Evolutionary conservation across 2,797 vertebrate species (phyloP), one percentile per base, ranked within the genome.

Genomic region (Aeoliscus strigatus): DNA sequence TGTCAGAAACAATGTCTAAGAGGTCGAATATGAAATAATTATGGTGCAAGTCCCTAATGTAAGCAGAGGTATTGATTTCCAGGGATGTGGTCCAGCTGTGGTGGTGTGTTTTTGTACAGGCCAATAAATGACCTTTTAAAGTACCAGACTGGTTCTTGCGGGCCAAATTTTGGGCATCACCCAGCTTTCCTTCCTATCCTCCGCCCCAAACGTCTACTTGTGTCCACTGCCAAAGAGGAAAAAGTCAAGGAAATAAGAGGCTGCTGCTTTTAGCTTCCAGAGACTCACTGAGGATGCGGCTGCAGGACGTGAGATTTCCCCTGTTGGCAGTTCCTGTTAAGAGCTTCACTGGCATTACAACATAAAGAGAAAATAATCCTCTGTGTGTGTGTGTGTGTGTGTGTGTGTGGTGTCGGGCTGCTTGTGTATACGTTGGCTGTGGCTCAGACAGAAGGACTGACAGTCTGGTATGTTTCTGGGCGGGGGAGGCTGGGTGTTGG

Each of bases 11-110:
- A 40, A 50, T 29, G 60, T 68, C 54, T 45, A 44, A 76, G 70
- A 56, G 66, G 62, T 70, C 62, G 79, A 86, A 83, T 86, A 80
- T 79, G 79, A 82, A 86, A 81, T 69, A 37, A 67, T 62, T 70
- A 66, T 57, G 64, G 74, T 53, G 33, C 43, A 62, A 73, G 73
- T 64, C 70, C 54, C 74, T 72, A 62, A 62, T 73, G 71, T 71
- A 73, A 63, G 75, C 68, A 67, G 69, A 40, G 5, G 27, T 80
- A 87, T 86, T 69, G 82, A 86, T 86, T 84, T 66, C 60, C 51
- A 63, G 35, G 71, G 70, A 57, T 66, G 50, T 37, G 64, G 48
- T 77, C 73, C 79, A 80, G 81, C 84, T 80, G 80, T 61, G 33
- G 37, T 44, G 54, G 55, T 8, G 14, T 12, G 50, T 55, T 73